phyloP scores from a whole-genome alignment of 2,888 invertebrate species.

The Deroplatys truncata region DNA sequence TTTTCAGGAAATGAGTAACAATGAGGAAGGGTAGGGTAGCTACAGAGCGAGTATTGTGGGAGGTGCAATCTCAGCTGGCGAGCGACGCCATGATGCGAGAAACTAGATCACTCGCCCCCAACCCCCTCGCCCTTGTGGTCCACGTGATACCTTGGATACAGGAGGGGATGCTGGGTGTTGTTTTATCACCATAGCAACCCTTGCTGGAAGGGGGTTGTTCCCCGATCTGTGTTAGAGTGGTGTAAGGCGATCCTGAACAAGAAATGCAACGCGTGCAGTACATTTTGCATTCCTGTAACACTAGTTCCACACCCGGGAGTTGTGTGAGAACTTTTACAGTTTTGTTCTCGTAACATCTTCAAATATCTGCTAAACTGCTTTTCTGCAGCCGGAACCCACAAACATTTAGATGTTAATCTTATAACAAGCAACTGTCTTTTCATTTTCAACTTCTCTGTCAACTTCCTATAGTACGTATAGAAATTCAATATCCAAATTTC shows the following conservation, averaged over 20 bases:
- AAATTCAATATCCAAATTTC: no score
- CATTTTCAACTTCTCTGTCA: no score
- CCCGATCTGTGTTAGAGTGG: neutral
- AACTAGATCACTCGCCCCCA: constrained; percentile 22
- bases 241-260: neutral
- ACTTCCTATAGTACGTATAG: no score
- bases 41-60: neutral
- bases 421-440: no score
- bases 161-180: constrained; percentile 21
- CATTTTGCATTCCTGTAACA: neutral
- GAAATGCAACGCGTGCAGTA: neutral
- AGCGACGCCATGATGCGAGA: constrained; percentile 26
- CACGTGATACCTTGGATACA: constrained; percentile 26
- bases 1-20: neutral
- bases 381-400: no score
- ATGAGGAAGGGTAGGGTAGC: neutral
- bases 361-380: no score
- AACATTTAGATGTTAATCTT: no score
- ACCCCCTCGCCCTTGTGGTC: constrained; percentile 7
- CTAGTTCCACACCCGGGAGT: no score
- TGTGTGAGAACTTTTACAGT: no score
- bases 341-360: no score
- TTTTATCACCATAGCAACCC: constrained; percentile 21
- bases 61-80: constrained; percentile 17
- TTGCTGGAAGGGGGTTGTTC: neutral